A percentile compares a stretch with the other conserved stretches of the same genome.
phyloP scores from a whole-genome alignment of 1,140 invertebrate species.

The Phthorimaea operculella region DNA sequence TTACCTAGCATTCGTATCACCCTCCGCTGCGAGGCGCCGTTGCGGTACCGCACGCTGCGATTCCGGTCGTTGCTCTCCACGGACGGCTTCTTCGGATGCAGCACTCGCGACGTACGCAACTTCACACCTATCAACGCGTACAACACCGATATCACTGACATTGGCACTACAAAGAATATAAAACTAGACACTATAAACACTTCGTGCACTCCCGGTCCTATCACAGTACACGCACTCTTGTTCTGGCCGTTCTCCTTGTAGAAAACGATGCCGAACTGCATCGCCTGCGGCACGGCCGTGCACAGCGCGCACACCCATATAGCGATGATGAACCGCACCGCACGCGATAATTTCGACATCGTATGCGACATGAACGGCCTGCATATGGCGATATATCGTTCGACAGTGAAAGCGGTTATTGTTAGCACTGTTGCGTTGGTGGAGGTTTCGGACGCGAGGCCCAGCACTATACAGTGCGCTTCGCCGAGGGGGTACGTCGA shows the following conservation, averaged over 20 bases:
- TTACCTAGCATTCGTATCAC: conserved; percentile 76
- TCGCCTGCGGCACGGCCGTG: conserved; percentile 83
- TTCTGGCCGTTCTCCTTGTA: conserved; percentile 60
- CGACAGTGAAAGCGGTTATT: conserved; percentile 94
- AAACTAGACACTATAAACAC: conserved; percentile 79
- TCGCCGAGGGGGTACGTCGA: conserved; percentile 81
- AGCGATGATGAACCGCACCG: conserved; percentile 75
- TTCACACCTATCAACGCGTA: conserved; percentile 78
- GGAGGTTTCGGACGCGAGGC: conserved; percentile 83
- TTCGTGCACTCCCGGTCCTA: conserved; percentile 68
- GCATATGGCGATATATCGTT: conserved; percentile 95
- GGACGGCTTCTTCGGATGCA: conserved; percentile 53
- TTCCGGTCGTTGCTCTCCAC: conserved; percentile 45
- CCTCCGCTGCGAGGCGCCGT: conserved; percentile 69
- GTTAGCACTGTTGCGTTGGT: conserved; percentile 93
- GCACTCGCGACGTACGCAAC: conserved; percentile 66
- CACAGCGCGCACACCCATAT: conserved; percentile 79
- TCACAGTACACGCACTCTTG: conserved; percentile 68
- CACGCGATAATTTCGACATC: conserved; percentile 81
- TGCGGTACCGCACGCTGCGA: conserved; percentile 61
- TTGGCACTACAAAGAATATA: conserved; percentile 82
- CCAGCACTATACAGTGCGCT: conserved; percentile 79
- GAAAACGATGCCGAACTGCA: conserved; percentile 78
- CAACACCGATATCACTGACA: conserved; percentile 78
- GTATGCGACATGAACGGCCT: conserved; percentile 90